Evolutionary conservation across 2,797 vertebrate genomes (phyloP), one percentile per base, ranked within the genome.

Genomic region (Semaprochilodus insignis): DNA sequence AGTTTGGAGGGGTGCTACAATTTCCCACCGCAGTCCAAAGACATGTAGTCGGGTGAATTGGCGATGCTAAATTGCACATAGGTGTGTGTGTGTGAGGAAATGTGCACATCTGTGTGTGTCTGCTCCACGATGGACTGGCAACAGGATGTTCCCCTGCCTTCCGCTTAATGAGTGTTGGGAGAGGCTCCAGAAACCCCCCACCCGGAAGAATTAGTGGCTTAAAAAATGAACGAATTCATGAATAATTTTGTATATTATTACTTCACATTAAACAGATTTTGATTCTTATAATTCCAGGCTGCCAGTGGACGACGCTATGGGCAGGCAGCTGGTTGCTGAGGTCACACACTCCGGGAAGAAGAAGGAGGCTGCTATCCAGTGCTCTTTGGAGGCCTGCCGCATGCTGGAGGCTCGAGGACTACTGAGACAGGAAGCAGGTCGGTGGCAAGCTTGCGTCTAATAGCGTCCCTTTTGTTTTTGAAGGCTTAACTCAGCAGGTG

Each of bases 351-450:
- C 95, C 0, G 98, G 98, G 63, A 99, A 97, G 93, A 99, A 99
- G 91, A 99, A 97, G 82, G 98, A 99, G 70, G 95, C 96, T 0
- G 95, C 97, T 80, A 81, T 97, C 27, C 97, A 97, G 88, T 99
- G 98, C 25, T 96, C 96, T 0, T 86, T 99, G 90, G 98, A 99
- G 90, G 97, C 97, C 0, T 99, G 98, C 88, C 96, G 97, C 6
- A 97, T 99, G 85, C 95, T 99, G 0, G 98, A 99, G 80, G 97
- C 97, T 83, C 91, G 97, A 82, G 98, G 98, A 67, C 92, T 99
- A 36, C 92, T 99, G 78, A 95, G 97, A 25, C 98, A 99, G 91
- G 98, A 99, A 91, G 98, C 98, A 87, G 97, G 98, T 99, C 85
- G 73, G 89, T 77, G 15, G 5, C 48, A 23, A 3, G 16, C 16